Evolutionary conservation across 2,888 invertebrate species (phyloP).

Genomic region (Lobophora halterata): DNA sequence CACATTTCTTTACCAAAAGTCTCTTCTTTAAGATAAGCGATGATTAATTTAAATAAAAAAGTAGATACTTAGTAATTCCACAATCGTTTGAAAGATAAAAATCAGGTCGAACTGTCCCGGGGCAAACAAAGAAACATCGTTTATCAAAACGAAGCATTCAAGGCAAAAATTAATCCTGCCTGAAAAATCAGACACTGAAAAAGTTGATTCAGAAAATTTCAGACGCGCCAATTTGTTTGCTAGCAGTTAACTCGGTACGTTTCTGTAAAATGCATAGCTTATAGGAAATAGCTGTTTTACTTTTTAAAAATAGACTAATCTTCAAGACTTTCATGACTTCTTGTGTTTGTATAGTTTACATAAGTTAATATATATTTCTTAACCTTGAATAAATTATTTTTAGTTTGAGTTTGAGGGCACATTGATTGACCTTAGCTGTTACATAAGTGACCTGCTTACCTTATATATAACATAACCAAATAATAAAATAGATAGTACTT

Average conservation of each 20-base stretch:
- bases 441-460: too few relatives aligned
- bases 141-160: slow-evolving; percentile 25
- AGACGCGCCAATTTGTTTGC: slow-evolving; percentile 53
- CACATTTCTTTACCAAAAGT: not conserved
- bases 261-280: slow-evolving; percentile 12
- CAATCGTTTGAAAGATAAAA: slow-evolving; percentile 12
- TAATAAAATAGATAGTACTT: too few relatives aligned
- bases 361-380: too few relatives aligned
- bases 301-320: too few relatives aligned
- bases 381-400: too few relatives aligned
- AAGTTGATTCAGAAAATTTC: slow-evolving; percentile 52
- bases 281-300: not conserved
- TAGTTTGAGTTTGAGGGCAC: too few relatives aligned
- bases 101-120: slow-evolving; percentile 31
- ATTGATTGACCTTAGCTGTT: too few relatives aligned
- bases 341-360: too few relatives aligned
- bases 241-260: slow-evolving; percentile 41
- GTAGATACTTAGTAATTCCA: not conserved
- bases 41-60: slow-evolving; percentile 15
- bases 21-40: slow-evolving; percentile 3
- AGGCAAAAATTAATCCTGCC: slow-evolving; percentile 35
- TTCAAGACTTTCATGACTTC: too few relatives aligned
- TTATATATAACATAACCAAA: too few relatives aligned
- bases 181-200: slow-evolving; percentile 50
- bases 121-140: slow-evolving; percentile 17